phyloP scores from a whole-genome alignment of 30 jellyfish, hydroid and myxozoan genomes.

The Mastigias papua region DNA sequence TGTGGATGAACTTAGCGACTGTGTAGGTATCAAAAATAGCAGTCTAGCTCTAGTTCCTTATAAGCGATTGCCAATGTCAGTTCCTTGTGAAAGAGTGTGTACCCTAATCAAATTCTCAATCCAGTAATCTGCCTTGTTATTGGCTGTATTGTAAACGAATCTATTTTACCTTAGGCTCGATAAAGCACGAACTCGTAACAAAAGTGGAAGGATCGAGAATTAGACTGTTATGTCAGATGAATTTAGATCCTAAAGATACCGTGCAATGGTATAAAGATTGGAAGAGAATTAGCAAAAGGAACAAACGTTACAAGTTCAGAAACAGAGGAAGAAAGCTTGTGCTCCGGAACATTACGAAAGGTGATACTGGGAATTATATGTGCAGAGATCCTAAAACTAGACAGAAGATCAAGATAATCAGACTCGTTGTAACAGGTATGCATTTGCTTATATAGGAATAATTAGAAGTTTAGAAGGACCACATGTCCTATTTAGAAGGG shows the following conservation, averaged over 20 bases:
- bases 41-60: too few relatives aligned
- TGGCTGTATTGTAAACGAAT: neutral
- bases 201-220: conserved; percentile 10
- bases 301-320: neutral
- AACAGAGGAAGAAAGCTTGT: conserved; percentile 28
- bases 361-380: conserved; percentile 46
- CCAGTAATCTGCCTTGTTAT: neutral
- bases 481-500: too few relatives aligned
- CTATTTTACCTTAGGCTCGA: neutral
- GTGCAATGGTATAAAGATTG: conserved; percentile 43
- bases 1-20: too few relatives aligned
- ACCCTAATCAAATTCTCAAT: neutral
- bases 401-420: conserved; percentile 6
- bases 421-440: conserved; percentile 50
- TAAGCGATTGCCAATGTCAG: too few relatives aligned
- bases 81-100: too few relatives aligned
- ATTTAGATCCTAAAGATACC: neutral
- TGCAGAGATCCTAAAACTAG: conserved; percentile 23
- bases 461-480: too few relatives aligned
- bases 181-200: neutral
- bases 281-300: neutral
- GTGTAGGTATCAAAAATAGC: too few relatives aligned
- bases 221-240: conserved; percentile 1
- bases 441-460: too few relatives aligned
- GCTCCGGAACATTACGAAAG: neutral